Evolutionary conservation across 2,888 invertebrate species (phyloP).

Genomic region (Formica aserva): DNA sequence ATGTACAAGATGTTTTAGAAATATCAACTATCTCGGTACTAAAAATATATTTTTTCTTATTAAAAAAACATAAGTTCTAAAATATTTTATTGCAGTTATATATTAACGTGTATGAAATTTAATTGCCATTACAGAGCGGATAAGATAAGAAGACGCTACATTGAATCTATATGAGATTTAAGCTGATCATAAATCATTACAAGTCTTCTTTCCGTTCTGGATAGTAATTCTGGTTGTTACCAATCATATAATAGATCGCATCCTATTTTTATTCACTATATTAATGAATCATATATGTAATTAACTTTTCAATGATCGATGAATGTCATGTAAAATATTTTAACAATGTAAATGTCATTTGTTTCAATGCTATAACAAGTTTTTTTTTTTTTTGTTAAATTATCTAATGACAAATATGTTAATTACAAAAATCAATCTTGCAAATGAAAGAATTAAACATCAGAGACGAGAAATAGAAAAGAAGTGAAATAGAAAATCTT

Average conservation of each 20-base stretch:
- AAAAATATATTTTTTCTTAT: constrained; percentile 3
- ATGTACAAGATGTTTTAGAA: not conserved
- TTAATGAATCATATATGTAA: constrained; percentile 17
- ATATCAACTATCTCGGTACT: not conserved
- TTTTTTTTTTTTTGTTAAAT: not conserved
- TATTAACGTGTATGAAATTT: not conserved
- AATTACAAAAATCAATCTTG: not conserved
- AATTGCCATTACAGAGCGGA: not conserved
- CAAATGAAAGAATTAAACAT: not conserved
- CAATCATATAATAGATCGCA: constrained; percentile 3
- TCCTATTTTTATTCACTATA: constrained; percentile 4
- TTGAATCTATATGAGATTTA: not conserved
- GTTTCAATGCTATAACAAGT: not conserved
- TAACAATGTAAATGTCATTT: not conserved
- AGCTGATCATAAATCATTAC: constrained; percentile 30
- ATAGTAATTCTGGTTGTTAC: not conserved
- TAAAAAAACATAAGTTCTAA: not conserved
- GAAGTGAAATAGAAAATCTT: not conserved
- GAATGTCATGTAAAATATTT: not conserved
- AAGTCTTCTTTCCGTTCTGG: not conserved
- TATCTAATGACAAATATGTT: not conserved
- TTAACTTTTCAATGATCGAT: constrained; percentile 26
- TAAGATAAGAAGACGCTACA: not conserved
- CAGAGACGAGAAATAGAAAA: not conserved
- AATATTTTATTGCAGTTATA: not conserved